Percentiles rank a stretch among this genome's conserved stretches.
Evolutionary conservation across 2,113 vertebrate genomes (phyloP).

Genomic region (Myiozetetes cayanensis): DNA sequence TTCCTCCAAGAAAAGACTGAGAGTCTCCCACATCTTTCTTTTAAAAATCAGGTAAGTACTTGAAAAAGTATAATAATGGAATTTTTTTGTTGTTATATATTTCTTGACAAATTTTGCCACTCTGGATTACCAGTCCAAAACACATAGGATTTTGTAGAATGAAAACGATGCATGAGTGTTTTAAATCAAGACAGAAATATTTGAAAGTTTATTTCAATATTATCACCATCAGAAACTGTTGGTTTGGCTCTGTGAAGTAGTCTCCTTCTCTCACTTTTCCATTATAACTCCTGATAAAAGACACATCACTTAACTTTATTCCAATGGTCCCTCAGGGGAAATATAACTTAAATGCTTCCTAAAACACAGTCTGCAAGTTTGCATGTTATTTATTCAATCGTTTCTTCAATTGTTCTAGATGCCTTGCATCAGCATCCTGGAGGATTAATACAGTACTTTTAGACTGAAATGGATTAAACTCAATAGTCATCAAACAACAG

Average conservation of each 20-base stretch:
- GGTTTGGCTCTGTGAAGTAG: not conserved
- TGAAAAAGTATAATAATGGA: not conserved
- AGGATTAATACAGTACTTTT: slow-evolving; percentile 79
- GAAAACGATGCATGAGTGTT: not conserved
- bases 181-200: not conserved
- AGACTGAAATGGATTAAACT: slow-evolving; percentile 68
- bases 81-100: not conserved
- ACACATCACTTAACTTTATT: not conserved
- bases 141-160: not conserved
- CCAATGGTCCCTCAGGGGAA: not conserved
- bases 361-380: not conserved
- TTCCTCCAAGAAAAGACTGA: not conserved
- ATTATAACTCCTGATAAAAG: not conserved
- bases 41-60: not conserved
- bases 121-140: not conserved
- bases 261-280: not conserved
- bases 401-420: slow-evolving; percentile 77
- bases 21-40: not conserved
- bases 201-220: not conserved
- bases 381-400: slow-evolving; percentile 68
- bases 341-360: not conserved
- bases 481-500: slow-evolving; percentile 88
- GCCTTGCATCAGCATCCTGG: slow-evolving; percentile 70
- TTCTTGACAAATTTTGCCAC: not conserved
- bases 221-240: not conserved